These are phyloP conservation scores for Pyralis farinalis DNA, from an alignment of 2,888 invertebrate species.

Conservation along the genomic window DNA sequence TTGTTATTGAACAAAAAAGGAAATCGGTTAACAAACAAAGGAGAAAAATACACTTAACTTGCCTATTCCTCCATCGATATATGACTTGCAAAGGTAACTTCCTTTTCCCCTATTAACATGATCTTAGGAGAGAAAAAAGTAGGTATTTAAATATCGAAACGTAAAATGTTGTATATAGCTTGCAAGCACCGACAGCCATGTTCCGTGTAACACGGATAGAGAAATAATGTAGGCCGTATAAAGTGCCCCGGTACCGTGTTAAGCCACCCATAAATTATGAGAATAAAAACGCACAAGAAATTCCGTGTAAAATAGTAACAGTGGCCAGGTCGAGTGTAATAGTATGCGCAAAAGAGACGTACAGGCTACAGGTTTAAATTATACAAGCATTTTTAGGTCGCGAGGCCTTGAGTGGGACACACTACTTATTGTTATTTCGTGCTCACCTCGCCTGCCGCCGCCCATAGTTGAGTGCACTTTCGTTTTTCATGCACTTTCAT, in stretches of 20 bases:
- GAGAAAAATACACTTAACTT: too few relatives aligned
- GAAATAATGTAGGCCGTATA: conserved; percentile 26
- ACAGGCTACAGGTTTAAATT: conserved; percentile 10
- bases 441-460: conserved; percentile 1
- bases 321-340: not conserved
- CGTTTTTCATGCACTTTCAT: conserved; percentile 5
- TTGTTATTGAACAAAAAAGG: too few relatives aligned
- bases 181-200: conserved; percentile 6
- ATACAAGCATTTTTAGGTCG: conserved; percentile 16
- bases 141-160: conserved; percentile 3
- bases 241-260: conserved; percentile 18
- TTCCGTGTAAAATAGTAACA: conserved; percentile 20
- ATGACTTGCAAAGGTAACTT: too few relatives aligned
- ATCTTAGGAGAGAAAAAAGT: too few relatives aligned
- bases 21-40: too few relatives aligned
- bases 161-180: not conserved
- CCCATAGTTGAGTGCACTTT: conserved; percentile 8
- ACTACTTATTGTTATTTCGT: conserved; percentile 5
- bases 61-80: too few relatives aligned
- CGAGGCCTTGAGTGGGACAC: conserved; percentile 10
- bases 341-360: conserved; percentile 13
- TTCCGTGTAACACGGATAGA: conserved; percentile 20
- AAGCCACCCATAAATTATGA: conserved; percentile 19
- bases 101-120: too few relatives aligned
- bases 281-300: conserved; percentile 22